Percentiles rank a stretch among this genome's conserved stretches.
Conservation (phyloP, 2,888 invertebrate genomes). For the Rhagonycha fulva region DNA sequence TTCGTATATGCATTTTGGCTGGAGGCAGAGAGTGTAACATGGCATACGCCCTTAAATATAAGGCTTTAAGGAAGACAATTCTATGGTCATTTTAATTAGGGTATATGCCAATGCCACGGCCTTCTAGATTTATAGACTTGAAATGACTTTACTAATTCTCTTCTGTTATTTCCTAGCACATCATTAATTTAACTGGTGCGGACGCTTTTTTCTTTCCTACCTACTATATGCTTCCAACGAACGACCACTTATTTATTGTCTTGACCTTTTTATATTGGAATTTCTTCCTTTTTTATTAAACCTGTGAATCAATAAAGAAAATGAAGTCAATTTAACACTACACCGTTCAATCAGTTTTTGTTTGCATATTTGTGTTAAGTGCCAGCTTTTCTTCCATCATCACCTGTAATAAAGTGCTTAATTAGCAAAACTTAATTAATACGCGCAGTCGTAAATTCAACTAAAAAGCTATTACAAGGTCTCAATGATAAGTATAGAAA, state of each 20-base stretch:
- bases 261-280: conserved; percentile 6
- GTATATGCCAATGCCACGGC: conserved; percentile 50
- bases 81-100: conserved; percentile 45
- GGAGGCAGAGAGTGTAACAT: conserved; percentile 23
- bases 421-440: background rate
- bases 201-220: conserved; percentile 12
- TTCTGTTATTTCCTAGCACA: conserved; percentile 43
- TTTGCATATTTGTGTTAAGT: background rate
- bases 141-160: conserved; percentile 47
- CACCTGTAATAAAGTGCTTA: background rate
- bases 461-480: background rate
- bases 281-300: conserved; percentile 1
- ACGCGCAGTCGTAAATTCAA: background rate
- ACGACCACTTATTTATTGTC: conserved; percentile 17
- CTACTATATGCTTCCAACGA: background rate
- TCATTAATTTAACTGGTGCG: conserved; percentile 43
- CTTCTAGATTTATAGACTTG: conserved; percentile 45
- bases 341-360: background rate
- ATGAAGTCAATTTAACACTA: background rate
- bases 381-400: background rate
- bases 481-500: background rate
- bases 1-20: conserved; percentile 24
- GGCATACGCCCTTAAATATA: conserved; percentile 13
- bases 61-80: conserved; percentile 20
- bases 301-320: background rate